Conservation (phyloP, 2,113 vertebrate species). For the Propithecus coquereli region DNA sequence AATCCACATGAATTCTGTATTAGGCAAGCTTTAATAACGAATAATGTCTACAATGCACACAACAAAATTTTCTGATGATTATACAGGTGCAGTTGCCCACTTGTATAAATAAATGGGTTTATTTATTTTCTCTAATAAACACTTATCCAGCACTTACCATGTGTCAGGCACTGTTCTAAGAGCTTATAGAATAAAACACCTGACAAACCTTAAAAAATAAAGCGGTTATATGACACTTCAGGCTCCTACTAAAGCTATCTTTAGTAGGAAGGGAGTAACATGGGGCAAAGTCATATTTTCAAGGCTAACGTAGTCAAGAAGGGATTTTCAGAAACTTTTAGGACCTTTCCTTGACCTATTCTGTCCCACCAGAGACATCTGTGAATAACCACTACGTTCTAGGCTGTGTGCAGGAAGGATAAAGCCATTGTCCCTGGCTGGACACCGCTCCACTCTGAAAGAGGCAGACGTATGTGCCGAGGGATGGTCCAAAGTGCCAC, state of each 20-base stretch:
- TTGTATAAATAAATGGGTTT: not conserved
- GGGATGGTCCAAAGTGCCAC: not conserved
- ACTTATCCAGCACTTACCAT: not conserved
- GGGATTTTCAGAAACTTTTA: not conserved
- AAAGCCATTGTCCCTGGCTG: not conserved
- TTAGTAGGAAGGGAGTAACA: not conserved
- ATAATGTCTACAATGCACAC: not conserved
- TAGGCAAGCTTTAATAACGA: not conserved
- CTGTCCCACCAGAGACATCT: not conserved
- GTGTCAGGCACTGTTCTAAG: not conserved
- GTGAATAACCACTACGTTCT: not conserved
- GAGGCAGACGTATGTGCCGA: not conserved
- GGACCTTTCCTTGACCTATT: not conserved
- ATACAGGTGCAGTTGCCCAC: not conserved
- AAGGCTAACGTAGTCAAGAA: not conserved
- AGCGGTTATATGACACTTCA: not conserved
- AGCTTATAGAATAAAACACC: not conserved
- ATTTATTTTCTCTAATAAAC: not conserved
- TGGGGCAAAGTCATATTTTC: not conserved
- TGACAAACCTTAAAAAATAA: not conserved
- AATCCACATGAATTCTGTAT: not conserved
- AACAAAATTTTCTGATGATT: not conserved
- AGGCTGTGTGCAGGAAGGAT: not conserved
- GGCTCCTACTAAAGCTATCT: not conserved
- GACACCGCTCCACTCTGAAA: not conserved